Evolutionary conservation across 2,113 vertebrate species (phyloP).

Genomic region (Crypturellus undulatus): DNA sequence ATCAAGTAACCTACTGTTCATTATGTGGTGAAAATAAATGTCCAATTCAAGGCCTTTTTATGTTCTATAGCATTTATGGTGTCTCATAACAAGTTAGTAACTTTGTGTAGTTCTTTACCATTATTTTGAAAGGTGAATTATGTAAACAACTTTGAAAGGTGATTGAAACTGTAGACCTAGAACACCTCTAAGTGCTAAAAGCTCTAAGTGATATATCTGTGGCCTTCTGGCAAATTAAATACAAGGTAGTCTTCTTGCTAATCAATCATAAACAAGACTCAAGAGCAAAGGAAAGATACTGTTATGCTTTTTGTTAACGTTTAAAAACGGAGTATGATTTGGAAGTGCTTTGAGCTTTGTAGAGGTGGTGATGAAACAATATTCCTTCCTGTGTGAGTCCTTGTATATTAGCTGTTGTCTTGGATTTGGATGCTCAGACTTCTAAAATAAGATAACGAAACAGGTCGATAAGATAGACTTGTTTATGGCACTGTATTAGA

Average conservation of each 20-base stretch:
- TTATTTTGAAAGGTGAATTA: not conserved
- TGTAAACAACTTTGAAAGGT: not conserved
- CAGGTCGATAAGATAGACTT: not conserved
- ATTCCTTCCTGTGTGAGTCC: not conserved
- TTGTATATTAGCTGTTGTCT: not conserved
- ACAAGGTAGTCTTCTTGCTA: not conserved
- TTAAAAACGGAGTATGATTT: not conserved
- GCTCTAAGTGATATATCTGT: not conserved
- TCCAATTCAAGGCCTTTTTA: not conserved
- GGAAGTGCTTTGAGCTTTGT: not conserved
- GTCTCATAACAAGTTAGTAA: not conserved
- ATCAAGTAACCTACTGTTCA: not conserved
- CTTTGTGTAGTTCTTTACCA: not conserved
- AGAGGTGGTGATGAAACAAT: not conserved
- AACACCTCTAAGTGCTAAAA: not conserved
- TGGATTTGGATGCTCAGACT: not conserved
- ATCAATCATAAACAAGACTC: not conserved
- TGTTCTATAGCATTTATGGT: not conserved
- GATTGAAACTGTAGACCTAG: not conserved
- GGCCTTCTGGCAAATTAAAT: not conserved
- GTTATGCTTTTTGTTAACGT: not conserved
- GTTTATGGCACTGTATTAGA: not conserved
- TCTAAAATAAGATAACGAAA: not conserved
- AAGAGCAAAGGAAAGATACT: not conserved
- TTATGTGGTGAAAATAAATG: not conserved